phyloP scores from a whole-genome alignment of 2,113 vertebrate genomes.

The Apteryx mantelli region DNA sequence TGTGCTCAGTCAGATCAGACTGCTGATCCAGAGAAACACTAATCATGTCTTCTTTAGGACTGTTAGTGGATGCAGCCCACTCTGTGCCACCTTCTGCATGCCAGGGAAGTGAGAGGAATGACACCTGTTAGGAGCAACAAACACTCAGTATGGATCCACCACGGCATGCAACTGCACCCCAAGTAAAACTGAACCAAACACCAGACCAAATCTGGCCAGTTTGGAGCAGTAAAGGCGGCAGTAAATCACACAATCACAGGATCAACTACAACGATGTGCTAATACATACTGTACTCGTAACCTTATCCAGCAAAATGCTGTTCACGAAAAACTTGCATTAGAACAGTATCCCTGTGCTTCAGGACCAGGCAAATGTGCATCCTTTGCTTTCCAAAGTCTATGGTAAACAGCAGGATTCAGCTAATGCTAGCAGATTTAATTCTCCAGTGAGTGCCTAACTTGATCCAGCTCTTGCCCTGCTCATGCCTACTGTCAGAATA shows the following conservation, averaged over 20 bases:
- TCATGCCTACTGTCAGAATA: not conserved
- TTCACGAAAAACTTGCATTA: not conserved
- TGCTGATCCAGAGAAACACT: not conserved
- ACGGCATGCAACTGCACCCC: not conserved
- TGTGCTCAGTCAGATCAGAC: not conserved
- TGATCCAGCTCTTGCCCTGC: not conserved
- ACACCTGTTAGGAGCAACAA: not conserved
- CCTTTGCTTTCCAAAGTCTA: not conserved
- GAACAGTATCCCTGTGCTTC: not conserved
- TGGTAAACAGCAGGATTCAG: not conserved
- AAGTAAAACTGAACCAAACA: not conserved
- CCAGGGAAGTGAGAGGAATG: not conserved
- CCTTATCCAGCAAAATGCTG: not conserved
- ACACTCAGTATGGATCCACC: not conserved
- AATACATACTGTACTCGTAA: not conserved
- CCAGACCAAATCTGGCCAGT: not conserved
- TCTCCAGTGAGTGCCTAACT: not conserved
- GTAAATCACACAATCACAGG: not conserved
- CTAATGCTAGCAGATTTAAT: not conserved
- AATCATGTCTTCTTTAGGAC: not conserved
- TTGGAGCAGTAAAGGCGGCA: not conserved
- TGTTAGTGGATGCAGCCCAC: not conserved
- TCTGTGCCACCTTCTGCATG: not conserved
- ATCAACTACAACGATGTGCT: slow-evolving; percentile 20
- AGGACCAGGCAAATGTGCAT: slow-evolving; percentile 5